Conservation (phyloP, 2,888 invertebrate species). For the Drosophila cyrtoloma region DNA sequence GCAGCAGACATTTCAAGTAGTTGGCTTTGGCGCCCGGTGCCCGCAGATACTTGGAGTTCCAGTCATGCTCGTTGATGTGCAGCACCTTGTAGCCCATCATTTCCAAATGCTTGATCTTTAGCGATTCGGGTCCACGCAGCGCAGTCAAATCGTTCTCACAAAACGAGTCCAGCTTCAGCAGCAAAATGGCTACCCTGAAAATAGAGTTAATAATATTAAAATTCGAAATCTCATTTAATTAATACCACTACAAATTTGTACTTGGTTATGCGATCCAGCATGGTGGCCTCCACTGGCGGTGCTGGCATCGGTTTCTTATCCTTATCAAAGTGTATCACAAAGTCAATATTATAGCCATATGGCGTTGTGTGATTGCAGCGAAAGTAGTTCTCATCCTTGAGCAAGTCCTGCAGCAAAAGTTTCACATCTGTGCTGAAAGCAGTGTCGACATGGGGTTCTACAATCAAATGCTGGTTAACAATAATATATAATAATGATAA, state of each 20-base stretch:
- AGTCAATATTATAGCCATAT: slow-evolving; percentile 85
- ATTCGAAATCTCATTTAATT: neutral
- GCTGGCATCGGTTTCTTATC: slow-evolving; percentile 73
- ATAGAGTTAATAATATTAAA: neutral
- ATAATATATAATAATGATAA: neutral
- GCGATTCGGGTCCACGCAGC: slow-evolving; percentile 86
- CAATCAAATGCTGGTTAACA: slow-evolving; percentile 2
- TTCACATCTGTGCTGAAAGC: slow-evolving; percentile 77
- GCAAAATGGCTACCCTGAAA: slow-evolving; percentile 82
- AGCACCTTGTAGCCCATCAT: slow-evolving; percentile 88
- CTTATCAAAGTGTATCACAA: slow-evolving; percentile 84
- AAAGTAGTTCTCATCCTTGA: slow-evolving; percentile 78
- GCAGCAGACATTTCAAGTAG: slow-evolving; percentile 85
- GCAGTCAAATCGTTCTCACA: slow-evolving; percentile 85
- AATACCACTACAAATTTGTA: slow-evolving; percentile 33
- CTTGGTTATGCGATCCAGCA: slow-evolving; percentile 84
- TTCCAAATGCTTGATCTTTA: slow-evolving; percentile 88
- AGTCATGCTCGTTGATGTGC: slow-evolving; percentile 86
- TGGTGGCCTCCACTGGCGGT: slow-evolving; percentile 75
- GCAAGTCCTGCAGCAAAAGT: slow-evolving; percentile 65
- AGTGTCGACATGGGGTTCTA: slow-evolving; percentile 59
- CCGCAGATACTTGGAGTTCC: slow-evolving; percentile 87
- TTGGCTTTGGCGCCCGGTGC: slow-evolving; percentile 85
- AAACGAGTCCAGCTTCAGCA: slow-evolving; percentile 85
- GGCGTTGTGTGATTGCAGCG: slow-evolving; percentile 84